Percentiles rank a stretch among this genome's conserved stretches.
Evolutionary conservation across 2,888 invertebrate genomes (phyloP).

Genomic region (Horisme vitalbata): DNA sequence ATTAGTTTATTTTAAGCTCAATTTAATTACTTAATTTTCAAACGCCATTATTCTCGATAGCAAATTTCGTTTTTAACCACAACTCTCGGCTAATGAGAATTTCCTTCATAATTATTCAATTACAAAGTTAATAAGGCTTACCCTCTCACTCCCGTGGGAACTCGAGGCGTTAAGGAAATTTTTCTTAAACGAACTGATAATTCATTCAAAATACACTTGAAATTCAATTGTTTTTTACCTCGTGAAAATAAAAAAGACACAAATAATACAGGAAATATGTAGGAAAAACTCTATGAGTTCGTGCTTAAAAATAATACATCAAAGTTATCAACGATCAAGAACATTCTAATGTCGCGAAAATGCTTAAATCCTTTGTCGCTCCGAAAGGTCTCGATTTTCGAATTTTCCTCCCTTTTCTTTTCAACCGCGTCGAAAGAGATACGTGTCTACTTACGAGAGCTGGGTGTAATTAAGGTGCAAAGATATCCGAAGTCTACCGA

Average conservation of each 20-base stretch:
- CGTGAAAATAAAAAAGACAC: constrained; percentile 6
- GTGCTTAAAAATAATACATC: constrained; percentile 48
- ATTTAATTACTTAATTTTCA: constrained; percentile 32
- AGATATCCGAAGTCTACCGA: constrained; percentile 77
- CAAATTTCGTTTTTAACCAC: constrained; percentile 41
- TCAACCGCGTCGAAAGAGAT: constrained; percentile 57
- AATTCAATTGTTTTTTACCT: constrained; percentile 18
- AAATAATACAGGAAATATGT: constrained; percentile 9
- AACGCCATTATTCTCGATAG: constrained; percentile 34
- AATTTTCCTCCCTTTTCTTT: constrained; percentile 57
- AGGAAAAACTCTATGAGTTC: constrained; percentile 7
- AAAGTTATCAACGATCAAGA: constrained; percentile 53
- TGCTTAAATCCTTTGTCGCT: constrained; percentile 49
- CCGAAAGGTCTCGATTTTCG: constrained; percentile 58
- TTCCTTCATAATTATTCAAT: constrained; percentile 55
- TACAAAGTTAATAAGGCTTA: constrained; percentile 50
- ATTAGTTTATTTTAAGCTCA: constrained; percentile 17
- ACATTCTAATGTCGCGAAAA: constrained; percentile 51
- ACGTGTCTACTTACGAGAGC: constrained; percentile 66
- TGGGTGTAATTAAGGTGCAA: constrained; percentile 80
- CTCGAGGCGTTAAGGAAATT: constrained; percentile 27
- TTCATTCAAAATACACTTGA: constrained; percentile 34
- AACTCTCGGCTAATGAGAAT: constrained; percentile 47
- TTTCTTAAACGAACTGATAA: constrained; percentile 28
- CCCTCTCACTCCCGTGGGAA: constrained; percentile 41